A percentile compares a stretch with the other conserved stretches of the same genome.
Conservation (phyloP, 2,888 invertebrate genomes). For the Abrostola triplasia region DNA sequence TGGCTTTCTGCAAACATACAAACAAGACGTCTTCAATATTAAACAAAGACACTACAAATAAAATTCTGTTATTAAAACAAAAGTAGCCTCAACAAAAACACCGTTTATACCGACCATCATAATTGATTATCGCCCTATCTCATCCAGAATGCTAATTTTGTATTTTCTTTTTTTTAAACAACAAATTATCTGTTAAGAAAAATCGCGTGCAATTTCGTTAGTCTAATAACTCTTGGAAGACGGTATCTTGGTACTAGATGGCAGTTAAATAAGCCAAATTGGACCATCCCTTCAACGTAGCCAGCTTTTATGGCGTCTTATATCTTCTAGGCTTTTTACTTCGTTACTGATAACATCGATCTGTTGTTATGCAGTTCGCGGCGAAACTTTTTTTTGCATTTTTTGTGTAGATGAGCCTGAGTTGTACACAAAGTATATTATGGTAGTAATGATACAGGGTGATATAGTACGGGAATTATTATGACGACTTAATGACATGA, state of each 20-base stretch:
- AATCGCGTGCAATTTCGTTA: constrained; percentile 75
- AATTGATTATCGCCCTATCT: constrained; percentile 45
- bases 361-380: constrained; percentile 57
- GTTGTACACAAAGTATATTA: too few relatives aligned
- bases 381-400: background rate
- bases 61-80: background rate
- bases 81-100: background rate
- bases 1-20: too few relatives aligned
- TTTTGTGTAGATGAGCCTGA: background rate
- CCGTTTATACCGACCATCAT: constrained; percentile 14
- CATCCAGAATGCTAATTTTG: constrained; percentile 45
- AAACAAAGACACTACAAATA: background rate
- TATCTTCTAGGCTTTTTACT: constrained; percentile 70
- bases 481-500: too few relatives aligned
- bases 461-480: too few relatives aligned
- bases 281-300: constrained; percentile 73
- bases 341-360: constrained; percentile 67
- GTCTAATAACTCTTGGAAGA: constrained; percentile 77
- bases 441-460: too few relatives aligned
- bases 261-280: constrained; percentile 84
- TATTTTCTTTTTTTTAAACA: constrained; percentile 49
- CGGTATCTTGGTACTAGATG: constrained; percentile 75
- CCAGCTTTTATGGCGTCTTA: constrained; percentile 74
- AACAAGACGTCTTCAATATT: background rate
- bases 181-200: constrained; percentile 73